phyloP scores from a whole-genome alignment of 37 sponge, comb jelly and placozoan genomes.

The Theonella swinhoei region DNA sequence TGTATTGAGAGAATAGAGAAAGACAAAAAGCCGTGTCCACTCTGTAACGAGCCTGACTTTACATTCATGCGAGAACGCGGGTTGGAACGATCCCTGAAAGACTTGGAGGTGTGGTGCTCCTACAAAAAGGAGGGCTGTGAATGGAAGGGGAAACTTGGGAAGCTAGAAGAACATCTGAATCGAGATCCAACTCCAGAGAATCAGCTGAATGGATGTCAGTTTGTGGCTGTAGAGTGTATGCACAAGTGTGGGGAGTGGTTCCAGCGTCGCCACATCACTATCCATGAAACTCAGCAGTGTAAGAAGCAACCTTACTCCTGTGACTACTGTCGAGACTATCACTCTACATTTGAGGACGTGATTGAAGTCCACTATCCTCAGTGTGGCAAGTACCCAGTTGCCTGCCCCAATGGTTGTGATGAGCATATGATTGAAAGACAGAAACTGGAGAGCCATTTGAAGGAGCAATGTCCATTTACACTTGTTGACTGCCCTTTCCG shows the following conservation, averaged over 20 bases:
- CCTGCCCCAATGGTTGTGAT: slow-evolving; percentile 28
- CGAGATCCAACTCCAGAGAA: not conserved
- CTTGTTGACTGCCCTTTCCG: slow-evolving; percentile 17
- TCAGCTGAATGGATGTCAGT: slow-evolving; percentile 7
- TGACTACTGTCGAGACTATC: slow-evolving; percentile 15
- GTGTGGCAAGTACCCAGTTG: slow-evolving; percentile 9
- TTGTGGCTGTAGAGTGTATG: not conserved
- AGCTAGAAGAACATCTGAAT: slow-evolving; percentile 17
- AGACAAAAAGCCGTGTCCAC: slow-evolving; percentile 31
- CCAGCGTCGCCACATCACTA: not conserved
- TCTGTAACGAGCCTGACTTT: slow-evolving; percentile 2
- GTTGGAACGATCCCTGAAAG: slow-evolving; percentile 5
- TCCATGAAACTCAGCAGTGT: not conserved
- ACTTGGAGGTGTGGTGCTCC: slow-evolving; percentile 10
- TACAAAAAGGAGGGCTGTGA: slow-evolving; percentile 21
- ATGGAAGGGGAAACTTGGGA: slow-evolving; percentile 36
- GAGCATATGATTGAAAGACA: not conserved
- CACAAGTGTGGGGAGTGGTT: not conserved
- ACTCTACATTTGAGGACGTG: slow-evolving; percentile 19
- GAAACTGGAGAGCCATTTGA: slow-evolving; percentile 5
- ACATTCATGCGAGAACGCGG: not conserved
- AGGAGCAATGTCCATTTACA: not conserved
- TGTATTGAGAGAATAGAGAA: slow-evolving; percentile 30
- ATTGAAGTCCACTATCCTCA: not conserved
- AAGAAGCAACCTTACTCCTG: slow-evolving; percentile 14